Percentiles rank a stretch among this genome's conserved stretches.
Evolutionary conservation across 2,888 invertebrate genomes (phyloP).

Genomic region (Lasioglossum oenotherae): DNA sequence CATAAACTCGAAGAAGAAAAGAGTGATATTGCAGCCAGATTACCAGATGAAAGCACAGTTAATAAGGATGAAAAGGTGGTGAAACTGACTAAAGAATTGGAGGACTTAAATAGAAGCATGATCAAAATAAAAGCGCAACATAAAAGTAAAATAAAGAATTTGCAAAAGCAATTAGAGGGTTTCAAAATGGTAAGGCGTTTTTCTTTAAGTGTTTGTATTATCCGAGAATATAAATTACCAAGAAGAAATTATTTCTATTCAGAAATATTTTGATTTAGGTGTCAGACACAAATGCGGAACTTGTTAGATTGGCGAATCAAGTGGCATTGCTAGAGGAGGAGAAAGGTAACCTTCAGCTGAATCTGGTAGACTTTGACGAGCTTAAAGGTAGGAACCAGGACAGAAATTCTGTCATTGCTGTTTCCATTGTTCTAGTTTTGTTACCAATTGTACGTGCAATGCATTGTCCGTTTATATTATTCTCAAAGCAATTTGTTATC

Average conservation of each 20-base stretch:
- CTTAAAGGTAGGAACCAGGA: constrained; percentile 87
- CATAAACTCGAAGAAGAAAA: constrained; percentile 76
- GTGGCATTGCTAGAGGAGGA: constrained; percentile 95
- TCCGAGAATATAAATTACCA: not conserved
- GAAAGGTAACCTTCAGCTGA: constrained; percentile 95
- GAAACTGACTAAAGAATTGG: constrained; percentile 89
- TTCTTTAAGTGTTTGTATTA: not conserved
- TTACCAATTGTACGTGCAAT: constrained; percentile 58
- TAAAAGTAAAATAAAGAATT: constrained; percentile 90
- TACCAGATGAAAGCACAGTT: constrained; percentile 67
- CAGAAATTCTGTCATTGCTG: constrained; percentile 69
- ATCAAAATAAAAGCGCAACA: constrained; percentile 90
- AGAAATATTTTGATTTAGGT: constrained; percentile 84
- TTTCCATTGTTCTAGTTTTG: constrained; percentile 67
- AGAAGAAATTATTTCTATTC: not conserved
- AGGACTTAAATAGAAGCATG: constrained; percentile 91
- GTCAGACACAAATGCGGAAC: constrained; percentile 89
- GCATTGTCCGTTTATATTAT: constrained; percentile 59
- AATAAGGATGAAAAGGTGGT: constrained; percentile 81
- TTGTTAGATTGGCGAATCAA: constrained; percentile 89
- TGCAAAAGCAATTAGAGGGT: constrained; percentile 88
- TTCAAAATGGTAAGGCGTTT: constrained; percentile 81
- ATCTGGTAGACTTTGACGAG: constrained; percentile 92
- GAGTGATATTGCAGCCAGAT: constrained; percentile 66
- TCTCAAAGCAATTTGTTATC: constrained; percentile 51